Percentiles rank a stretch among this genome's conserved stretches.
Conservation (phyloP, 37 sponge, comb jelly and placozoan species). For the Corticium candelabrum region DNA sequence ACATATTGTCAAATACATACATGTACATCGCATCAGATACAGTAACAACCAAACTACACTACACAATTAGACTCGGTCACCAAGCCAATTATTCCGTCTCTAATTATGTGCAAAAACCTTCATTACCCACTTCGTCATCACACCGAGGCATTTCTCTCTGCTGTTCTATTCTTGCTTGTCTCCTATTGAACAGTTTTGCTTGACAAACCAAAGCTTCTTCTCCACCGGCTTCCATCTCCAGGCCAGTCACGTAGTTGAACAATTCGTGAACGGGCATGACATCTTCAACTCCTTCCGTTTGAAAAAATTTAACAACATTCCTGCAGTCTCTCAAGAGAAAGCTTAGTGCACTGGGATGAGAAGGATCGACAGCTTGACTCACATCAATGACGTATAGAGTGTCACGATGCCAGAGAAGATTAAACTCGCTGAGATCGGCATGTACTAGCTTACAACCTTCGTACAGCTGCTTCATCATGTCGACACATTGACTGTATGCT, state of each 20-base stretch:
- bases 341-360: conserved; percentile 70
- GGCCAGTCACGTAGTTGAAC: conserved; percentile 49
- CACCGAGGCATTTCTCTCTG: background rate
- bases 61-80: no score
- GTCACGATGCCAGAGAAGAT: conserved; percentile 85
- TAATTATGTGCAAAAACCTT: no score
- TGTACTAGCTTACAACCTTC: conserved; percentile 70
- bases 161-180: background rate
- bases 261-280: conserved; percentile 44
- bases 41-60: background rate
- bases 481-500: conserved; percentile 80
- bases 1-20: background rate
- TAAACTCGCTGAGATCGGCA: conserved; percentile 91
- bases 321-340: conserved; percentile 86
- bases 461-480: conserved; percentile 77
- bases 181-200: background rate
- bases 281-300: conserved; percentile 22
- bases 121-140: no score
- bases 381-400: conserved; percentile 84
- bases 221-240: background rate
- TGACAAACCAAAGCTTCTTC: background rate
- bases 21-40: background rate
- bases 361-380: conserved; percentile 86
- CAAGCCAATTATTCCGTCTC: no score
- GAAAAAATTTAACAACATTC: conserved; percentile 69